These are phyloP conservation scores for Bos javanicus DNA, from an alignment of 2,113 vertebrate species.

Conservation along the genomic window DNA sequence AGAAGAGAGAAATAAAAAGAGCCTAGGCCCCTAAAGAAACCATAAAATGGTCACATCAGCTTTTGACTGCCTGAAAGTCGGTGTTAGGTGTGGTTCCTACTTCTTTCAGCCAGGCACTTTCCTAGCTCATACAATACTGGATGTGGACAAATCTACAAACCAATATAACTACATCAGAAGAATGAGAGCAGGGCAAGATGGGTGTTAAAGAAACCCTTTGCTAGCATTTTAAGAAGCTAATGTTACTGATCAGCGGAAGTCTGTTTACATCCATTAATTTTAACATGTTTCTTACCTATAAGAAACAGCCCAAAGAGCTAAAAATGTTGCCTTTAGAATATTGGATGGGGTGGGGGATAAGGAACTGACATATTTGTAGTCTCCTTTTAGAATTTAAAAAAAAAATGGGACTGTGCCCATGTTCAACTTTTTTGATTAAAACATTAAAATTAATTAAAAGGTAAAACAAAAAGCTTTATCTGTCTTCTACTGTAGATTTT, in stretches of 20 bases:
- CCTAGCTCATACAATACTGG: not conserved
- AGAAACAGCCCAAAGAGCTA: not conserved
- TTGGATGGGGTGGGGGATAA: not conserved
- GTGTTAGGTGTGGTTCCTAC: not conserved
- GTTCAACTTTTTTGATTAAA: not conserved
- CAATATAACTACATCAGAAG: not conserved
- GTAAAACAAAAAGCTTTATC: not conserved
- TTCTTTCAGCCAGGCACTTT: not conserved
- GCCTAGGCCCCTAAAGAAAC: not conserved
- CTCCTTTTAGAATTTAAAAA: not conserved
- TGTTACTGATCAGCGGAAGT: not conserved
- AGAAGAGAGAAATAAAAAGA: not conserved
- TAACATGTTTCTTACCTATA: not conserved
- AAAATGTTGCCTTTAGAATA: not conserved
- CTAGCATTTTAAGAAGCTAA: not conserved
- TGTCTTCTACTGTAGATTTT: not conserved
- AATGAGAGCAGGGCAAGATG: not conserved
- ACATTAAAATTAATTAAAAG: not conserved
- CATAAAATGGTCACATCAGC: not conserved
- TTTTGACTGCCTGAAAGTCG: not conserved
- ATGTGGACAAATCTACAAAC: not conserved
- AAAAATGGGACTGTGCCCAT: not conserved
- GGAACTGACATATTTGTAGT: not conserved
- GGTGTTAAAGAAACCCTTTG: not conserved
- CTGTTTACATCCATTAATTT: not conserved